Evolutionary conservation across 2,888 invertebrate species (phyloP).

Genomic region (Diarsia mendica): DNA sequence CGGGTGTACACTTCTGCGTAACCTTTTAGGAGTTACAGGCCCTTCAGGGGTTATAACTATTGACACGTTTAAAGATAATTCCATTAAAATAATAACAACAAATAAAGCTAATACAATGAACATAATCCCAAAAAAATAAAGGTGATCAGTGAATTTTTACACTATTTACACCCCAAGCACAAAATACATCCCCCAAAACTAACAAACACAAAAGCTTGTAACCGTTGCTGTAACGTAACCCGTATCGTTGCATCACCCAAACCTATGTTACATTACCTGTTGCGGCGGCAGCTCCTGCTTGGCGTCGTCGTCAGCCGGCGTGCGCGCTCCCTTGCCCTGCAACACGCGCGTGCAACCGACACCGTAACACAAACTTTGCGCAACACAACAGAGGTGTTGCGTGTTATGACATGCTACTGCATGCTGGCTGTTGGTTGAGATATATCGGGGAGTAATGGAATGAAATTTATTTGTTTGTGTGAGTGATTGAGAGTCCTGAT

Average conservation of each 20-base stretch:
- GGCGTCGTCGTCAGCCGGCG: slow-evolving; percentile 82
- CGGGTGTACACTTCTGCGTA: neutral
- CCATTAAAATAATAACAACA: neutral
- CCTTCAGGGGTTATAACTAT: neutral
- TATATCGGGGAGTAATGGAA: slow-evolving; percentile 44
- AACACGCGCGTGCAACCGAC: slow-evolving; percentile 83
- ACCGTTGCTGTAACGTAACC: slow-evolving; percentile 27
- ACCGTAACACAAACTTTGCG: slow-evolving; percentile 77
- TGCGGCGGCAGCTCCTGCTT: slow-evolving; percentile 70
- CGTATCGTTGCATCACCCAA: slow-evolving; percentile 56
- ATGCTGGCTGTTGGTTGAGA: slow-evolving; percentile 64
- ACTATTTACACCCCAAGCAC: slow-evolving; percentile 5
- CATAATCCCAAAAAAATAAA: neutral
- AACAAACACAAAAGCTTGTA: slow-evolving; percentile 21
- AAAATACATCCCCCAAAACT: slow-evolving; percentile 17
- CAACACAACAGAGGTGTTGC: slow-evolving; percentile 44
- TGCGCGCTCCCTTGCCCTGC: slow-evolving; percentile 87
- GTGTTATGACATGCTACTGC: slow-evolving; percentile 57
- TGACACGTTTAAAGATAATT: neutral
- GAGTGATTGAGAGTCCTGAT: neutral
- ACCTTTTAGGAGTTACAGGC: neutral
- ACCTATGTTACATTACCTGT: slow-evolving; percentile 74
- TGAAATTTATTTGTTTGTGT: neutral
- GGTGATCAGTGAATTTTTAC: neutral
- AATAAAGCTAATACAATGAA: neutral